These are phyloP conservation scores for Ferdinandea cuprea DNA, from an alignment of 2,888 invertebrate species.

Conservation along the genomic window DNA sequence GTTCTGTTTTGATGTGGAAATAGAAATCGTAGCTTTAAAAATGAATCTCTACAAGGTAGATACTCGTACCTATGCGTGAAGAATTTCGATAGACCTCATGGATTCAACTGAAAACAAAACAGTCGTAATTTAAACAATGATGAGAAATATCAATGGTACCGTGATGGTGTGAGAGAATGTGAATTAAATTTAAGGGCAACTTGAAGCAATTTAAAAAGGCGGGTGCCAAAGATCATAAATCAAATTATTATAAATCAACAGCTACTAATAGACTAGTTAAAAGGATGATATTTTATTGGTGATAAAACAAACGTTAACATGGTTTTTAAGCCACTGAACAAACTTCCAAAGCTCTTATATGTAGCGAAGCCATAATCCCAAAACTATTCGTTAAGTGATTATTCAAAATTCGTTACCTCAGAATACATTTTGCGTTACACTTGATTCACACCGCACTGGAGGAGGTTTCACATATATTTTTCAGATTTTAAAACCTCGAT, in stretches of 20 bases:
- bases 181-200: background rate
- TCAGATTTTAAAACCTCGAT: too few relatives aligned
- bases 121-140: constrained; percentile 12
- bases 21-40: constrained; percentile 4
- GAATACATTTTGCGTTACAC: too few relatives aligned
- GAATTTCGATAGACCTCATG: constrained; percentile 11
- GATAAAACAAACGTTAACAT: too few relatives aligned
- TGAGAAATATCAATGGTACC: constrained; percentile 1
- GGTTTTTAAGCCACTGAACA: too few relatives aligned
- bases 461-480: too few relatives aligned
- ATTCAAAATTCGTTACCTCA: too few relatives aligned
- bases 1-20: background rate
- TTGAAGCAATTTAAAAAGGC: background rate
- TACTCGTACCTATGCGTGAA: too few relatives aligned
- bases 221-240: background rate
- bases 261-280: too few relatives aligned
- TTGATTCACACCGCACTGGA: too few relatives aligned
- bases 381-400: too few relatives aligned
- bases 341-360: too few relatives aligned
- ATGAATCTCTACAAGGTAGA: background rate
- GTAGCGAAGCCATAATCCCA: too few relatives aligned
- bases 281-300: background rate
- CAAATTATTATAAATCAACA: background rate
- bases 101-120: background rate
- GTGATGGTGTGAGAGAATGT: background rate